phyloP scores from a whole-genome alignment of 2,797 vertebrate genomes.

The Neoniphon sammara region DNA sequence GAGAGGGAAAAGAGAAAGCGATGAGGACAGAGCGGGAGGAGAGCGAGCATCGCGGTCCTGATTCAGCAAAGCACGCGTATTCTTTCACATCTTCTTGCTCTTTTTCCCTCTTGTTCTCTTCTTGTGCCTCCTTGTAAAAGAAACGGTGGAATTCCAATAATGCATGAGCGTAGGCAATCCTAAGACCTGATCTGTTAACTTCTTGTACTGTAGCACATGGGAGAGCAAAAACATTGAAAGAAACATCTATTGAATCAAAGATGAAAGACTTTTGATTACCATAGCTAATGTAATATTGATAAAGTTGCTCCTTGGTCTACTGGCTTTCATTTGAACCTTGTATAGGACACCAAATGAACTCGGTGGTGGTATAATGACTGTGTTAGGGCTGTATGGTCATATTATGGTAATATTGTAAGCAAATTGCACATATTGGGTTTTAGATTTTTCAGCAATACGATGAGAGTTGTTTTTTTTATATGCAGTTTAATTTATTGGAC shows the following conservation, averaged over 20 bases:
- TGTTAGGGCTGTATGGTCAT: too few species aligned
- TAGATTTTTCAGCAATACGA: too few species aligned
- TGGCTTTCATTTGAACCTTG: slow-evolving; percentile 13
- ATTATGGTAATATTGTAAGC: too few species aligned
- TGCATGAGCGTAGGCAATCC: neutral
- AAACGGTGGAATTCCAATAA: neutral
- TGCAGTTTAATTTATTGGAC: too few species aligned
- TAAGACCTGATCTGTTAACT: neutral
- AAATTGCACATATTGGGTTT: too few species aligned
- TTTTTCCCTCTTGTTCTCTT: neutral
- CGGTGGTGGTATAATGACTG: neutral
- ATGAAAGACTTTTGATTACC: slow-evolving; percentile 23
- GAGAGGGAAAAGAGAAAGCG: slow-evolving; percentile 10
- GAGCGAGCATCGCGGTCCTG: slow-evolving; percentile 17
- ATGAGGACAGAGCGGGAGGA: slow-evolving; percentile 26
- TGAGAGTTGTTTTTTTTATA: too few species aligned
- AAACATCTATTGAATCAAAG: slow-evolving; percentile 23
- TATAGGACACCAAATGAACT: neutral
- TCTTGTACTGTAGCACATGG: neutral
- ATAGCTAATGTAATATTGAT: slow-evolving; percentile 19
- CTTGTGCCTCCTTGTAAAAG: neutral
- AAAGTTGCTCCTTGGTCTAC: slow-evolving; percentile 27
- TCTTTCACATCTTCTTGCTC: slow-evolving; percentile 13
- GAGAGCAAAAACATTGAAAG: neutral
- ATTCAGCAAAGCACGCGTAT: slow-evolving; percentile 26